Evolutionary conservation across 2,797 vertebrate species (phyloP), one percentile per base, ranked within the genome.

Genomic region (Leuciscus waleckii): DNA sequence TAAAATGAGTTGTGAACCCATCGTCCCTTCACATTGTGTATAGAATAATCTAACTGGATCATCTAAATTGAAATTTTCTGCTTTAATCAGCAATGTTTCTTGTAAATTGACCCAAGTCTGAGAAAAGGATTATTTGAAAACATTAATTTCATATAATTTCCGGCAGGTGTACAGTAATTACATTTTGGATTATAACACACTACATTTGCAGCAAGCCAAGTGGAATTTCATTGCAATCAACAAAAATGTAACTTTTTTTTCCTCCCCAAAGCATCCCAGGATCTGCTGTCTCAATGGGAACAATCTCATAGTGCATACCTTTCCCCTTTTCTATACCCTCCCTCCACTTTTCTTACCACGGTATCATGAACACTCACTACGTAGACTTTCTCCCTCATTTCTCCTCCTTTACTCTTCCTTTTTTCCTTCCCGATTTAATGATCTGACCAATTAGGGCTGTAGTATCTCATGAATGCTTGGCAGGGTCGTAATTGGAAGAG

Each of bases 361-460:
- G 35, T 61, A 75, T 23, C 58, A 73, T n/a, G 8, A 39, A 41
- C 54, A 71, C 37, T 56, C 46, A 29, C 43, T 49, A 26, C 13
- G 43, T 80, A 37, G 41, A 65, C 39, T 26, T 21, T 81, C 39
- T 76, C 19, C 63, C 56, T 76, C 73, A 81, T 76, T 86, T 56
- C 58, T 74, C 61, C 43, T 75, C 78, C 71, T 67, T 76, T 76
- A 35, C 74, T 56, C 63, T 77, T 56, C 41, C 32, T 71, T 82
- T 83, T 79, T 58, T 63, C 68, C 68, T 79, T 78, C 43, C 74
- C 51, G 58, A 85, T 87, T 87, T 77, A 87, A 87, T 87, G 82
- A 89, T 89, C 80, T 70, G 67, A 86, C 85, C 84, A 89, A 89
- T 89, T 89, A 86, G 46, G 83, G 65, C 75, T 89, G 80, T 61